phyloP scores from a whole-genome alignment of 2,888 invertebrate genomes.

The Drosophila paranaensis region DNA sequence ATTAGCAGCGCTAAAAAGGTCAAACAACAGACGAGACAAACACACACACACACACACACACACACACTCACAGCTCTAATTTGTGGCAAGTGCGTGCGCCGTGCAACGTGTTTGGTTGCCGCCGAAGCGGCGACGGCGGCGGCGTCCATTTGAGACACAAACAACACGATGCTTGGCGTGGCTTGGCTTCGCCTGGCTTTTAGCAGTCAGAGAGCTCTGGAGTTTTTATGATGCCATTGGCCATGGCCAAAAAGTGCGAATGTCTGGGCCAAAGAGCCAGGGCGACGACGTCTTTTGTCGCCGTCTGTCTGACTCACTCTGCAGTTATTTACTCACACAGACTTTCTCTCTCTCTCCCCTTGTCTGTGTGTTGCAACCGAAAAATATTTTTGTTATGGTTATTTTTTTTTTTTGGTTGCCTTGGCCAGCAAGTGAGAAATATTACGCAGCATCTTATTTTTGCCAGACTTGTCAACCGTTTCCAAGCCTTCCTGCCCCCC shows the following conservation, averaged over 20 bases:
- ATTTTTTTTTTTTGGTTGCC: constrained; percentile 1
- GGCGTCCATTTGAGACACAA: constrained; percentile 33
- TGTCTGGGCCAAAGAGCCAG: constrained; percentile 57
- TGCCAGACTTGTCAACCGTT: constrained; percentile 34
- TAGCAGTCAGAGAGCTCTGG: constrained; percentile 25
- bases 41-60: not conserved
- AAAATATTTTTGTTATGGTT: constrained; percentile 73
- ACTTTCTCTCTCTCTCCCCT: constrained; percentile 1
- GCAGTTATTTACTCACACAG: constrained; percentile 9
- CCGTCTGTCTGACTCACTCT: constrained; percentile 67
- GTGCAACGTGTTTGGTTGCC: constrained; percentile 37
- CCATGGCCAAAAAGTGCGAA: constrained; percentile 72
- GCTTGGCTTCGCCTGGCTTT: constrained; percentile 1
- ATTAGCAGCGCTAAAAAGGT: constrained; percentile 66
- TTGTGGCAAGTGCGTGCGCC: constrained; percentile 46
- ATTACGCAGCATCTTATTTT: constrained; percentile 66
- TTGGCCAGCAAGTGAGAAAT: constrained; percentile 32
- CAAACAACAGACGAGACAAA: constrained; percentile 62
- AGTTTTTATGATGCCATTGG: constrained; percentile 80
- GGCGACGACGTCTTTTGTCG: constrained; percentile 64
- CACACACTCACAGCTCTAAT: not conserved
- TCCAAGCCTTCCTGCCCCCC: not conserved
- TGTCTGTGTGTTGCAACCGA: constrained; percentile 37
- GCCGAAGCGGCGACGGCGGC: constrained; percentile 29
- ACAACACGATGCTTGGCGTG: constrained; percentile 18